phyloP scores from a whole-genome alignment of 2,888 invertebrate genomes.

The Antheraea yamamai region DNA sequence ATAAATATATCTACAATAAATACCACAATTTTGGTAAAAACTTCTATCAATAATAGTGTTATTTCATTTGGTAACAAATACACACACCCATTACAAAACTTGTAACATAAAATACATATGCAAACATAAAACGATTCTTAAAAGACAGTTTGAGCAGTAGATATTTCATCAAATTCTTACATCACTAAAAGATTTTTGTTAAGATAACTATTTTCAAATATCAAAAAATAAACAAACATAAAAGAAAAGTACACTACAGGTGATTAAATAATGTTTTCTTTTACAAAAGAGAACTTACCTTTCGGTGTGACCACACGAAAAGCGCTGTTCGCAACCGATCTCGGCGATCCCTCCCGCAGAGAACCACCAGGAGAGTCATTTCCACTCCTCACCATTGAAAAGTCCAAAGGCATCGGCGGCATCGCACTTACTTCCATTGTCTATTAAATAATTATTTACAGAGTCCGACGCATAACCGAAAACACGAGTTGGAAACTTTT shows the following conservation, averaged over 20 bases:
- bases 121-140: neutral
- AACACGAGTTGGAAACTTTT: slow-evolving; percentile 34
- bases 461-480: slow-evolving; percentile 48
- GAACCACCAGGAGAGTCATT: slow-evolving; percentile 59
- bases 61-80: no score
- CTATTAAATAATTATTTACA: slow-evolving; percentile 40
- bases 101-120: neutral
- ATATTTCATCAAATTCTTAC: neutral
- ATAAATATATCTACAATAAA: no score
- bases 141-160: neutral
- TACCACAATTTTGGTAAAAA: neutral
- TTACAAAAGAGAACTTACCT: slow-evolving; percentile 59
- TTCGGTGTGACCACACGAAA: slow-evolving; percentile 86
- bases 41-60: no score
- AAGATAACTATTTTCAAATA: neutral
- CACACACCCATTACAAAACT: no score
- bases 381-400: slow-evolving; percentile 81
- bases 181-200: neutral
- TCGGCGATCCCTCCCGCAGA: slow-evolving; percentile 66
- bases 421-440: slow-evolving; percentile 84
- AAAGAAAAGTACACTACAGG: neutral
- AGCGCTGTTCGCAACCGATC: slow-evolving; percentile 81
- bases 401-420: slow-evolving; percentile 85
- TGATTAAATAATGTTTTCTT: neutral
- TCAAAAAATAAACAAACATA: neutral